Base-by-base conservation (phyloP, 2,888 invertebrate species). In the Diarsia brunnea region DNA sequence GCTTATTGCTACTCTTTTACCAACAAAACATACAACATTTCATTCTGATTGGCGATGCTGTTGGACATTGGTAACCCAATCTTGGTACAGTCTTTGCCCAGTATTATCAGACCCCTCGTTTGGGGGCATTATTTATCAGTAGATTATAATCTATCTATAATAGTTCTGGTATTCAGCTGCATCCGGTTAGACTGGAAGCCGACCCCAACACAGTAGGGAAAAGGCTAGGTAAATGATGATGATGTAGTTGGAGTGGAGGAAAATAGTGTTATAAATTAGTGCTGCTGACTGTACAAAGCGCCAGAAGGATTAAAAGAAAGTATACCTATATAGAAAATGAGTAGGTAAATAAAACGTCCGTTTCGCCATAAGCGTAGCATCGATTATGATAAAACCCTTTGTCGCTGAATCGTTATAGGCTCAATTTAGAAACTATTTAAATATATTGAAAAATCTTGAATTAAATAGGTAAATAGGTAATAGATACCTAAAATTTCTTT, bases 321-420 rank as follows among this genome's bases (percentile, higher is more conserved):
- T n/a, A n/a, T n/a, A 38, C 4, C 31, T 14, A 24, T 3, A 21
- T 31, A 4, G 3, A 19, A 19, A 69, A 65, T 27, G 27, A 10
- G 1, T 47, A 68, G n/a, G 12, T 31, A 16, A 51, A 10, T 14
- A 49, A 75, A 75, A 24, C 55, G 16, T 45, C 21, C 11, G 19
- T 61, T 61, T 75, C 14, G n/a, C 43, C 19, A 27, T 27, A 24
- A 60, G 12, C 21, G 8, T 58, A 19, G 60, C 60, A 75, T 43
- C 10, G 51, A 61, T 51, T 43, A 51, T 2, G n/a, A 61, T 51
- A 51, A 45, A 64, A 53, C 16, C 38, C 4, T 8, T 53, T 47
- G 31, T 24, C 55, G 24, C 38, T 8, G n/a, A 51, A 2, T 21
- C 14, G 5, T 75, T 53, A 5, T 53, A 5, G 43, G 43, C 2